phyloP scores from a whole-genome alignment of 2,113 vertebrate species.

The Indicator maculatus region DNA sequence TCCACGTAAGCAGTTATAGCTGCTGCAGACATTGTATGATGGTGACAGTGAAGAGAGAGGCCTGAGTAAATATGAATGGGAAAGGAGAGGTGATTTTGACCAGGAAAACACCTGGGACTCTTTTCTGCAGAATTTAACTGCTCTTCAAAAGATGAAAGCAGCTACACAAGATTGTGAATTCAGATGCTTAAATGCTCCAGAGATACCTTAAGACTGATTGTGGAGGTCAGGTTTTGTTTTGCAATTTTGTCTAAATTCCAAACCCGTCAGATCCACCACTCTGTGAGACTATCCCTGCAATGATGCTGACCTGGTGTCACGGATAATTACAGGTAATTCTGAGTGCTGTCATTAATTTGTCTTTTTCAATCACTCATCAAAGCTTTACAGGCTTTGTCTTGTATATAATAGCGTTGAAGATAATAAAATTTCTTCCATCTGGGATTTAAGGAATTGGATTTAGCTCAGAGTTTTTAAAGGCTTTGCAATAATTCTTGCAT shows the following conservation, averaged over 20 bases:
- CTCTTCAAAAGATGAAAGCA: conserved; percentile 52
- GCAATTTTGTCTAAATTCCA: background rate
- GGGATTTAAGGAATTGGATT: conserved; percentile 60
- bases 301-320: conserved; percentile 34
- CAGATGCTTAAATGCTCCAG: conserved; percentile 28
- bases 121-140: conserved; percentile 46
- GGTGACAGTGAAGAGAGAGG: conserved; percentile 14
- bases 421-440: conserved; percentile 62
- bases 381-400: conserved; percentile 57
- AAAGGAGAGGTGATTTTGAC: conserved; percentile 35
- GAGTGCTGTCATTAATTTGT: conserved; percentile 63
- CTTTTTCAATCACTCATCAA: conserved; percentile 52
- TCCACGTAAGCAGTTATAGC: conserved; percentile 47
- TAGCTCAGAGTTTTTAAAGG: conserved; percentile 8
- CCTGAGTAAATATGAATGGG: conserved; percentile 53
- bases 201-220: background rate
- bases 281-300: conserved; percentile 7
- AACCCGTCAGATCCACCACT: background rate
- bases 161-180: conserved; percentile 8
- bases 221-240: conserved; percentile 37
- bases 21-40: conserved; percentile 34
- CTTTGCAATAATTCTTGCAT: background rate
- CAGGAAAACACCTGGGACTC: conserved; percentile 46
- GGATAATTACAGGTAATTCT: conserved; percentile 71
- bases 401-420: conserved; percentile 47